Evolutionary conservation across 2,113 vertebrate genomes (phyloP).

Genomic region (Heterochromis multidens): DNA sequence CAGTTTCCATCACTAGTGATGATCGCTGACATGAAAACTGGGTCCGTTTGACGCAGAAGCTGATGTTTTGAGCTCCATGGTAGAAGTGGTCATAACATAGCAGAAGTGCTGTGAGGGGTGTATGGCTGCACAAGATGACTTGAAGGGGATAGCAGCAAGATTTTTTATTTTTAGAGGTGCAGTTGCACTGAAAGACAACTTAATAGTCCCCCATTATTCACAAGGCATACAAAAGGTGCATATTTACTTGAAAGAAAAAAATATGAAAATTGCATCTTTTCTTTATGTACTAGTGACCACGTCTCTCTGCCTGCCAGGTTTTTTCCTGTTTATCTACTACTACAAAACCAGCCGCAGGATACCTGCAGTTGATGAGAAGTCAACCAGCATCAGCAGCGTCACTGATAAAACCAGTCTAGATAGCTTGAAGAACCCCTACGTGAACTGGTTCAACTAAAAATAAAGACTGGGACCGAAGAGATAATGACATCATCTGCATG

Average conservation of each 20-base stretch:
- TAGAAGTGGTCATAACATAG: too few species aligned
- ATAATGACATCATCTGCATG: too few species aligned
- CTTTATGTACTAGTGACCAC: background rate
- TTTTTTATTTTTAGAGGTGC: background rate
- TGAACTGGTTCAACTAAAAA: fast-evolving
- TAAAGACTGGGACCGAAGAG: background rate
- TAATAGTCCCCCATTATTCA: background rate
- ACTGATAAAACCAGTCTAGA: background rate
- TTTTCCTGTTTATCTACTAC: slow-evolving; percentile 76
- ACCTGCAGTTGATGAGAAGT: background rate
- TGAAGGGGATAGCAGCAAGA: too few species aligned
- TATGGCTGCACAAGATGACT: too few species aligned
- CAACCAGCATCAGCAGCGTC: background rate
- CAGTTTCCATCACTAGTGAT: too few species aligned
- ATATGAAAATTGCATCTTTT: background rate
- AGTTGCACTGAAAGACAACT: too few species aligned
- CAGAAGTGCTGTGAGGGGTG: too few species aligned
- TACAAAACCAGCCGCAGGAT: slow-evolving; percentile 12
- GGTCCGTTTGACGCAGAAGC: too few species aligned
- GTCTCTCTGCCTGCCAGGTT: slow-evolving; percentile 54
- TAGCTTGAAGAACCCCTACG: slow-evolving; percentile 40
- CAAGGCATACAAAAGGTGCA: background rate
- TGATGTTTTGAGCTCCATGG: too few species aligned
- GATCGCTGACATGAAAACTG: too few species aligned
- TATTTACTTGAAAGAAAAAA: background rate